Percentiles rank a stretch among this genome's conserved stretches.
Evolutionary conservation across 2,113 vertebrate species (phyloP).

Genomic region (Melospiza georgiana): DNA sequence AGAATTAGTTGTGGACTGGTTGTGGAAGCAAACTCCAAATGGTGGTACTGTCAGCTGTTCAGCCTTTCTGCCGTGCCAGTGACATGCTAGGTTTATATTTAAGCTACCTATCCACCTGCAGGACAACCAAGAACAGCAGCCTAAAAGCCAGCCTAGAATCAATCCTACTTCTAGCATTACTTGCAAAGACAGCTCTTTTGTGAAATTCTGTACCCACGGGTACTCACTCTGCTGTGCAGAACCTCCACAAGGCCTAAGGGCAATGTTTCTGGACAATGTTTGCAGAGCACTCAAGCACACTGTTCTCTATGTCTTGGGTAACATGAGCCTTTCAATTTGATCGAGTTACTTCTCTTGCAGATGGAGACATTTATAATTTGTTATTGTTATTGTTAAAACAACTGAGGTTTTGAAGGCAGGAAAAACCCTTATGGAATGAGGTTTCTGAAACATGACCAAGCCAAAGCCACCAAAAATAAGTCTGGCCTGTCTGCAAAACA

Average conservation of each 20-base stretch:
- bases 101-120: not conserved
- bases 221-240: not conserved
- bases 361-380: slow-evolving; percentile 41
- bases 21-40: not conserved
- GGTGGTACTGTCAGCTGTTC: not conserved
- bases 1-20: not conserved
- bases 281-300: not conserved
- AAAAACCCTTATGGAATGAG: slow-evolving; percentile 32
- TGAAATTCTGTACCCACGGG: not conserved
- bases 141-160: not conserved
- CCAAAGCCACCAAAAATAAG: slow-evolving; percentile 64
- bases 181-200: not conserved
- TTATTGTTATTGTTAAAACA: slow-evolving; percentile 56
- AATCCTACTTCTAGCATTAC: not conserved
- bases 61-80: not conserved
- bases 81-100: not conserved
- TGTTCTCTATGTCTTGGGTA: not conserved
- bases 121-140: not conserved
- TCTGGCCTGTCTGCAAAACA: slow-evolving; percentile 35
- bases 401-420: slow-evolving; percentile 46
- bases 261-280: not conserved
- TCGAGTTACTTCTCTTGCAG: not conserved
- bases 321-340: not conserved
- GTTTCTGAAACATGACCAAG: slow-evolving; percentile 66
- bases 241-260: not conserved